These are phyloP conservation scores for Caenorhabditis sulstoni DNA, from an alignment of 2,888 invertebrate genomes.

Conservation along the genomic window DNA sequence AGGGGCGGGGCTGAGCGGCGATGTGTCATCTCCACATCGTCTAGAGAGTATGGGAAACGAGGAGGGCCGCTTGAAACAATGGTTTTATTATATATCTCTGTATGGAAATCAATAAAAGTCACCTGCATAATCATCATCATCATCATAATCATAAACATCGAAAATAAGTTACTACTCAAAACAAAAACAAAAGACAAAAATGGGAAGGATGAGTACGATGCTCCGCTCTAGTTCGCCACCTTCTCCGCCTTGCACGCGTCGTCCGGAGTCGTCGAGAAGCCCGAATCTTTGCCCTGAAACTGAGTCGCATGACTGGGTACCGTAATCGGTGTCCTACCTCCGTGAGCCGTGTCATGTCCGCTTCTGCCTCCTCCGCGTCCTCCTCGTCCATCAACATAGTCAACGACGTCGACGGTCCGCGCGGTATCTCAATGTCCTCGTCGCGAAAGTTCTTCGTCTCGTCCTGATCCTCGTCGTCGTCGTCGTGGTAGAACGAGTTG, in stretches of 20 bases:
- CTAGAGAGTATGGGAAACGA: no score
- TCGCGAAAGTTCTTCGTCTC: slow-evolving; percentile 60
- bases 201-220: no score
- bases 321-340: background rate
- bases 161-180: no score
- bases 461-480: slow-evolving; percentile 54
- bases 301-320: background rate
- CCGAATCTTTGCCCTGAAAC: slow-evolving; percentile 42
- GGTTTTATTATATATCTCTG: background rate
- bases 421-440: slow-evolving; percentile 39
- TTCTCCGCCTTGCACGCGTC: slow-evolving; percentile 16
- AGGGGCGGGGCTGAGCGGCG: no score
- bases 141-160: no score
- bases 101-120: background rate
- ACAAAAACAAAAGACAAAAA: no score
- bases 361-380: slow-evolving; percentile 8
- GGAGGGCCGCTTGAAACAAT: no score
- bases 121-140: no score
- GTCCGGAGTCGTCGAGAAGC: slow-evolving; percentile 57
- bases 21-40: no score
- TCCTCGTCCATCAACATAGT: slow-evolving; percentile 16
- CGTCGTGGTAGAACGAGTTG: background rate
- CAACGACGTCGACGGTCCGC: no score
- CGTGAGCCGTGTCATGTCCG: no score
- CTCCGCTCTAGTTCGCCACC: background rate